These are phyloP conservation scores for Tetramorium bicarinatum DNA, from an alignment of 2,888 invertebrate species.

Conservation along the genomic window DNA sequence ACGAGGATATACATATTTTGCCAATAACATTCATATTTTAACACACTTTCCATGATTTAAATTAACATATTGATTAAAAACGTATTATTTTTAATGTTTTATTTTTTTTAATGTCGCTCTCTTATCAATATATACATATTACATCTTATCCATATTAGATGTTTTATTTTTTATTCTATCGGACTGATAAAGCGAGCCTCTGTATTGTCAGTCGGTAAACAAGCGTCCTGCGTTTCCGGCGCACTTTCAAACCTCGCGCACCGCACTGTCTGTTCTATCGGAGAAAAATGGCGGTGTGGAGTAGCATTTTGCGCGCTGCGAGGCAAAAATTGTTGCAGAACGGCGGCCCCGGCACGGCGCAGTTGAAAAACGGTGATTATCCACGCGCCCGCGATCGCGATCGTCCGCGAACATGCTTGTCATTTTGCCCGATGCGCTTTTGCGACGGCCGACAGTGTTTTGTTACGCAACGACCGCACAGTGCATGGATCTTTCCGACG, in stretches of 20 bases:
- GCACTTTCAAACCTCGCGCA: neutral
- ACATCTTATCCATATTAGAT: too few relatives aligned
- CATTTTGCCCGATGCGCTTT: neutral
- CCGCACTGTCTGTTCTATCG: neutral
- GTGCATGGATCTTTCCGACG: neutral
- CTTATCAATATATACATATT: too few relatives aligned
- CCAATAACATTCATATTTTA: too few relatives aligned
- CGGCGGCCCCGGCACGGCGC: constrained; percentile 72
- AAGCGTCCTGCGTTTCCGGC: neutral
- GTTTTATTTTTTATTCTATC: neutral
- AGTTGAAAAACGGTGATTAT: constrained; percentile 46
- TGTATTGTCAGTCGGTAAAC: neutral
- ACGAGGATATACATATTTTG: too few relatives aligned
- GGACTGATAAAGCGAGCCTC: neutral
- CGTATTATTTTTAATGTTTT: too few relatives aligned
- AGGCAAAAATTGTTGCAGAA: constrained; percentile 81
- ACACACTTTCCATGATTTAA: too few relatives aligned
- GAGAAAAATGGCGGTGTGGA: constrained; percentile 90
- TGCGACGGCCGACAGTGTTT: constrained; percentile 51
- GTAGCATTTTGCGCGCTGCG: constrained; percentile 87
- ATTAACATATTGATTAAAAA: too few relatives aligned
- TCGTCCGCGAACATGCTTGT: neutral
- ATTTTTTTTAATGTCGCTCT: too few relatives aligned
- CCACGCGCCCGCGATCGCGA: too few relatives aligned
- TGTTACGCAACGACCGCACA: constrained; percentile 69